Conservation (phyloP, 1,140 invertebrate species). For the Formica selysi region DNA sequence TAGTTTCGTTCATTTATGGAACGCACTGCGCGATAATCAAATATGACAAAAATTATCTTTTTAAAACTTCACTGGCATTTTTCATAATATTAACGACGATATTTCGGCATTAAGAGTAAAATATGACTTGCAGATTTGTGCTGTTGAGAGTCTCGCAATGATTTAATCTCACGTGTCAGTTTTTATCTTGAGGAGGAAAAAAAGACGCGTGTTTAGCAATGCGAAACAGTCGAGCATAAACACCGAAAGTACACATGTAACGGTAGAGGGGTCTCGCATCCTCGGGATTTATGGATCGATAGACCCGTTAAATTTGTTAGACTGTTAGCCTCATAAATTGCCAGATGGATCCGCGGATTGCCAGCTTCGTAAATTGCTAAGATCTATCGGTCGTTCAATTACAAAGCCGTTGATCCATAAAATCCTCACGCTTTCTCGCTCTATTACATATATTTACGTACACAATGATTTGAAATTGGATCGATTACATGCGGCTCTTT, state of each 20-base stretch:
- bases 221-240: constrained; percentile 37
- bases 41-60: constrained; percentile 5
- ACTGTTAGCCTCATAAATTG: constrained; percentile 59
- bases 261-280: constrained; percentile 34
- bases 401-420: constrained; percentile 40
- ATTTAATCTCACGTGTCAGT: constrained; percentile 9
- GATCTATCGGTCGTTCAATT: constrained; percentile 52
- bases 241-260: constrained; percentile 50
- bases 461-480: constrained; percentile 32
- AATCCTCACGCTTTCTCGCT: constrained; percentile 35
- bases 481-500: constrained; percentile 30
- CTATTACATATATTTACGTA: constrained; percentile 49
- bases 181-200: background rate
- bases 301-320: constrained; percentile 60
- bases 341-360: constrained; percentile 41
- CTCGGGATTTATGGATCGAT: constrained; percentile 60
- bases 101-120: constrained; percentile 4
- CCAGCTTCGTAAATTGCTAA: constrained; percentile 48
- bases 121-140: background rate
- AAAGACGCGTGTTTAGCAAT: constrained; percentile 30
- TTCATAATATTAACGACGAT: constrained; percentile 11
- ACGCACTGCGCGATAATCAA: constrained; percentile 16
- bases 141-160: background rate
- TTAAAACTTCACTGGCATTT: background rate
- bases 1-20: constrained; percentile 1